Conservation (phyloP, 1,140 invertebrate species). For the Medauroidea extradentata region DNA sequence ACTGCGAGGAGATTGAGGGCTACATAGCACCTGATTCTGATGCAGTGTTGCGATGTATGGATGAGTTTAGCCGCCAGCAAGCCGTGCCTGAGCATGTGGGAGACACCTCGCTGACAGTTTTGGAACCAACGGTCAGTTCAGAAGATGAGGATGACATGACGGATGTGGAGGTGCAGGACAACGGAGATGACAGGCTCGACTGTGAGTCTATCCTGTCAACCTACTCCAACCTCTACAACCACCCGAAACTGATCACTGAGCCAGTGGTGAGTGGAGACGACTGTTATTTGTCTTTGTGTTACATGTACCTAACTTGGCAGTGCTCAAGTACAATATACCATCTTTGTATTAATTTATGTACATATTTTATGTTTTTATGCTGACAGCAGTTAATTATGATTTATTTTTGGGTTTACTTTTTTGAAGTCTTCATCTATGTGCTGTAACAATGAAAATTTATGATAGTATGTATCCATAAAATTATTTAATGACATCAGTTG, state of each 20-base stretch:
- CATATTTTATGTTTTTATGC: too few relatives aligned
- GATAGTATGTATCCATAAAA: too few relatives aligned
- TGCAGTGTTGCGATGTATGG: conserved; percentile 53
- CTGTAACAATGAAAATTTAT: too few relatives aligned
- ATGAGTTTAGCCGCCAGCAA: conserved; percentile 51
- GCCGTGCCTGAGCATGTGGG: background rate
- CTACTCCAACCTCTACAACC: conserved; percentile 87
- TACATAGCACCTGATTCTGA: conserved; percentile 61
- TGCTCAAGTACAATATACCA: too few relatives aligned
- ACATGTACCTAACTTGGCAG: too few relatives aligned
- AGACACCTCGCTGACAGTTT: conserved; percentile 17
- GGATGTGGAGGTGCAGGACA: conserved; percentile 54
- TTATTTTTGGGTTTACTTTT: too few relatives aligned
- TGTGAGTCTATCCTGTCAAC: conserved; percentile 89
- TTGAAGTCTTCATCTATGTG: too few relatives aligned
- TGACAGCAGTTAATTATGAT: too few relatives aligned
- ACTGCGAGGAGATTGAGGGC: conserved; percentile 87
- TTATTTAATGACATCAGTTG: too few relatives aligned
- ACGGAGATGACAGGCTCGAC: conserved; percentile 78
- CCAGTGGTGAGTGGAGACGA: conserved; percentile 54
- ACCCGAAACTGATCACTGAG: conserved; percentile 81
- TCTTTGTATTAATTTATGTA: too few relatives aligned
- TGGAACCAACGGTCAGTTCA: conserved; percentile 51
- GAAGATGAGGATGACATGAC: conserved; percentile 56
- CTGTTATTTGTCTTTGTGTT: too few relatives aligned